Percentiles rank a stretch among this genome's conserved stretches.
Evolutionary conservation across 2,888 invertebrate genomes (phyloP).

Genomic region (Geotrupes spiniger): DNA sequence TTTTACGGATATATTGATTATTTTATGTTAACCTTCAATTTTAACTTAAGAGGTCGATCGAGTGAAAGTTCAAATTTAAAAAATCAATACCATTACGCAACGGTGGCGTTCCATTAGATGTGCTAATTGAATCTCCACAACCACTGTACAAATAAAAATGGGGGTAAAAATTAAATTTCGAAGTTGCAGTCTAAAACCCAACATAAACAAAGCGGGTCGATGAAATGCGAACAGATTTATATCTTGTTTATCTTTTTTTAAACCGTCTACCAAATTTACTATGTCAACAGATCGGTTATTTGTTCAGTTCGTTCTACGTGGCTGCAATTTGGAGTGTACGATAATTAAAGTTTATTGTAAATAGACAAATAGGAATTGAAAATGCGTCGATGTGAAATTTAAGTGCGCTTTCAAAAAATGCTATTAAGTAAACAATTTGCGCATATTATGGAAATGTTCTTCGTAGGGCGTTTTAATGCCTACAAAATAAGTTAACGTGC

Average conservation of each 20-base stretch:
- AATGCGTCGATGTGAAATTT: no score
- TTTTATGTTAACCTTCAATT: no score
- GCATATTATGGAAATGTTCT: no score
- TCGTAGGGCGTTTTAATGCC: no score
- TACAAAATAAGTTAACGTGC: no score
- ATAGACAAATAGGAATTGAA: no score
- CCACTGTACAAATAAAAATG: slow-evolving; percentile 3
- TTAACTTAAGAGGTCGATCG: not conserved
- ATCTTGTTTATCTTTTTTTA: slow-evolving; percentile 1
- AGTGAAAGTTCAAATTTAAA: not conserved
- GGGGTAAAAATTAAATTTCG: not conserved
- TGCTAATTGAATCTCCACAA: not conserved
- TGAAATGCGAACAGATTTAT: not conserved
- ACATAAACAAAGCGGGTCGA: slow-evolving; percentile 2
- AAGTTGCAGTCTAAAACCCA: not conserved
- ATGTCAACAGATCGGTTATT: not conserved
- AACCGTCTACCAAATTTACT: slow-evolving; percentile 2
- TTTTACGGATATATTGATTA: no score
- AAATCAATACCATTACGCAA: slow-evolving; percentile 2
- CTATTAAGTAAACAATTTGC: no score
- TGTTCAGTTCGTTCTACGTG: no score
- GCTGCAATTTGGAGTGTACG: no score
- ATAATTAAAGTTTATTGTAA: no score
- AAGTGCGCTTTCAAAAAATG: no score
- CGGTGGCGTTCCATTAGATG: not conserved